phyloP scores from a whole-genome alignment of 2,113 vertebrate genomes.

The Murina feae region DNA sequence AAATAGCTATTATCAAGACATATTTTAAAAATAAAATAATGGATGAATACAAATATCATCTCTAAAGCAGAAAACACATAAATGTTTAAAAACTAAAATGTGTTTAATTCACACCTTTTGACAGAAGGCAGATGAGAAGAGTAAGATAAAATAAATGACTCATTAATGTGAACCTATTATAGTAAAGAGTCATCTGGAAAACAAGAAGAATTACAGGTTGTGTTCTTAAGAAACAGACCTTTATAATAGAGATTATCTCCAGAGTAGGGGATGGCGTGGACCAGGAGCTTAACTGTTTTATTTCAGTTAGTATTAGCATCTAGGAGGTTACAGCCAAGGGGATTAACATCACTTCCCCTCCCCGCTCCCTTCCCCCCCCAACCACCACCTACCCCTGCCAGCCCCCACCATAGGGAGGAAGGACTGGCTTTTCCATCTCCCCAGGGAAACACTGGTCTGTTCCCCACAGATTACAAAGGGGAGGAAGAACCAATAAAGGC shows the following conservation, averaged over 20 bases:
- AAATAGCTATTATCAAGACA: neutral
- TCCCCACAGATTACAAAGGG: neutral
- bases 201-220: neutral
- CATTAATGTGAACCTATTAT: neutral
- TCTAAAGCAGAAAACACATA: neutral
- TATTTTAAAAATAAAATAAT: constrained; percentile 33
- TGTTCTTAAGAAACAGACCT: neutral
- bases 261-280: neutral
- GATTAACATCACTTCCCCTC: neutral
- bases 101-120: neutral
- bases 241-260: neutral
- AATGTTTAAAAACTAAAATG: neutral
- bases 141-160: neutral
- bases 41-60: neutral
- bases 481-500: neutral
- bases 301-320: neutral
- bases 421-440: neutral
- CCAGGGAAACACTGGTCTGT: neutral
- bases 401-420: neutral
- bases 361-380: too few species aligned
- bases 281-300: neutral
- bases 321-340: neutral
- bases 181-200: neutral
- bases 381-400: neutral
- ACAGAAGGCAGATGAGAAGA: neutral